Conservation (phyloP, 1,140 invertebrate genomes). For the Pseudomyrmex dendroicus region DNA sequence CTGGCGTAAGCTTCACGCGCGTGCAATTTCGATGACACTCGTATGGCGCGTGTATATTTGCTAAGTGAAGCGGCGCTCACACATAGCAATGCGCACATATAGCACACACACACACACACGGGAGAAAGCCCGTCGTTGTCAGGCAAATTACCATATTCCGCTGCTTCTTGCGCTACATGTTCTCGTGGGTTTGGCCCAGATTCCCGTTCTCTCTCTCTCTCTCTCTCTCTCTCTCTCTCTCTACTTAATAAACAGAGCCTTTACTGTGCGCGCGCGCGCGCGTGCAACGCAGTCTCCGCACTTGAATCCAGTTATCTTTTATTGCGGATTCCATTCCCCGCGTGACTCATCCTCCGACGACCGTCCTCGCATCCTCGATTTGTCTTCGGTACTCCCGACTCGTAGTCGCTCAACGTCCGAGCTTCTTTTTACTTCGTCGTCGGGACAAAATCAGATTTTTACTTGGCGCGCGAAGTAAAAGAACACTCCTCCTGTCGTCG, state of each 20-base stretch:
- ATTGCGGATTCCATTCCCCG: slow-evolving; percentile 39
- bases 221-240: not conserved
- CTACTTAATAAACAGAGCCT: slow-evolving; percentile 68
- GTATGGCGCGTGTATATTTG: slow-evolving; percentile 52
- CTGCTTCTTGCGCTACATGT: slow-evolving; percentile 37
- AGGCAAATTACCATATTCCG: slow-evolving; percentile 72
- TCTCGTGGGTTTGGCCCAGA: slow-evolving; percentile 64
- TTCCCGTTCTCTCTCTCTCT: slow-evolving; percentile 18
- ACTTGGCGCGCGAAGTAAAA: not conserved
- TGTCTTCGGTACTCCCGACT: not conserved
- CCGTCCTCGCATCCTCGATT: not conserved
- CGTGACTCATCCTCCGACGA: not conserved
- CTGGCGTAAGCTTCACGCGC: slow-evolving; percentile 45
- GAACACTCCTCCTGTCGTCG: not conserved
- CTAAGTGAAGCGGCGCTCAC: slow-evolving; percentile 17
- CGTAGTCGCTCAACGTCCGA: slow-evolving; percentile 35
- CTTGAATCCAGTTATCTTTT: slow-evolving; percentile 66
- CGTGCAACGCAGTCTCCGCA: slow-evolving; percentile 54
- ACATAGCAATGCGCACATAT: no score
- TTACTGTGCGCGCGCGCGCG: slow-evolving; percentile 43
- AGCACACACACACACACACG: no score
- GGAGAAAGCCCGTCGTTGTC: not conserved
- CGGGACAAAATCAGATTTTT: slow-evolving; percentile 43
- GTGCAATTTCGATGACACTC: slow-evolving; percentile 63
- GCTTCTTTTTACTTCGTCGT: slow-evolving; percentile 36